Evolutionary conservation across 2,888 invertebrate species (phyloP).

Genomic region (Nephrotoma flavescens): DNA sequence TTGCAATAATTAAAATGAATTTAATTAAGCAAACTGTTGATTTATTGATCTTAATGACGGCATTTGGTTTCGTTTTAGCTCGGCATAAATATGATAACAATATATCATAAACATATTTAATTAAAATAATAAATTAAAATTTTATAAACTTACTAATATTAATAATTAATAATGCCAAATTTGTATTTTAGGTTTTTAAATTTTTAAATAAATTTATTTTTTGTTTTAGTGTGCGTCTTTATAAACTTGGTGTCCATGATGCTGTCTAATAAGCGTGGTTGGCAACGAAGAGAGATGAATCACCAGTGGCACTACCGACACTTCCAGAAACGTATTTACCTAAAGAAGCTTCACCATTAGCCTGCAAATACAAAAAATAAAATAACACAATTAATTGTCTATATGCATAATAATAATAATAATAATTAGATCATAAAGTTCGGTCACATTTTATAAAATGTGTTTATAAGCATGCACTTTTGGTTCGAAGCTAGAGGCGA

Average conservation of each 20-base stretch:
- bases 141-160: background rate
- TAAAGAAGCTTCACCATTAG: slow-evolving; percentile 77
- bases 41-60: background rate
- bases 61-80: background rate
- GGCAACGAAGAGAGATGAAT: slow-evolving; percentile 79
- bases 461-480: background rate
- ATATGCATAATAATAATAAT: no score
- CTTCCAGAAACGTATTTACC: slow-evolving; percentile 88
- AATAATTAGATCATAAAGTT: background rate
- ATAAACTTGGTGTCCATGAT: background rate
- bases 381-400: background rate
- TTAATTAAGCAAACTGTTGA: background rate
- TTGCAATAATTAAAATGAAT: background rate
- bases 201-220: background rate
- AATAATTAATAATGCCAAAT: background rate
- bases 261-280: slow-evolving; percentile 82
- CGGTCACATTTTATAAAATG: background rate
- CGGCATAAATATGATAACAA: background rate
- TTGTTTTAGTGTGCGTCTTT: background rate
- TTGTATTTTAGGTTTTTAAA: background rate
- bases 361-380: slow-evolving; percentile 39
- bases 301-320: slow-evolving; percentile 72
- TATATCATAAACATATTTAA: background rate
- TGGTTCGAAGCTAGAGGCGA: background rate
- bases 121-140: background rate